Conservation (phyloP, 2,113 vertebrate species). For the Microtus montanus region DNA sequence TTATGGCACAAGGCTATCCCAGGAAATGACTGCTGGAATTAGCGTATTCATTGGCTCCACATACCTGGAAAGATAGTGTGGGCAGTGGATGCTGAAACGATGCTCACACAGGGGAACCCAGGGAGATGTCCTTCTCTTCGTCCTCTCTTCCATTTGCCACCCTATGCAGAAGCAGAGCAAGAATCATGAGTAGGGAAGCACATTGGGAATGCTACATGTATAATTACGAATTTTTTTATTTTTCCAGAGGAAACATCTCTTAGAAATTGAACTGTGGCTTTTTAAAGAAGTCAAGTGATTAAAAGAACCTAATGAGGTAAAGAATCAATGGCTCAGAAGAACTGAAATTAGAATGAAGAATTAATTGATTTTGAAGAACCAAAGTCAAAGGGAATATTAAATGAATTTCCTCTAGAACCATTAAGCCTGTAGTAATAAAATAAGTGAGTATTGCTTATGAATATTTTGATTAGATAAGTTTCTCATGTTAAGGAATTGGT, state of each 20-base stretch:
- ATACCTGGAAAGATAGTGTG: neutral
- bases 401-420: slow-evolving; percentile 79
- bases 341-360: slow-evolving; percentile 83
- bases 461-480: slow-evolving; percentile 72
- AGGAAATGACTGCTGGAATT: neutral
- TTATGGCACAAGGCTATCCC: neutral
- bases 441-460: slow-evolving; percentile 61
- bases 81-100: neutral
- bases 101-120: neutral
- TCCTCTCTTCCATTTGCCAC: neutral
- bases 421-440: slow-evolving; percentile 79
- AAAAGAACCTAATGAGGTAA: slow-evolving; percentile 82
- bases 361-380: slow-evolving; percentile 83
- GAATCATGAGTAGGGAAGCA: neutral
- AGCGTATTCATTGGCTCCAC: neutral
- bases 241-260: slow-evolving; percentile 46
- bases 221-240: slow-evolving; percentile 38
- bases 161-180: neutral
- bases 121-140: neutral
- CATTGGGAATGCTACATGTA: slow-evolving; percentile 22
- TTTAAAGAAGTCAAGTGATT: slow-evolving; percentile 76
- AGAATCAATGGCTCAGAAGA: slow-evolving; percentile 82
- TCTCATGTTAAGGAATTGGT: slow-evolving; percentile 66
- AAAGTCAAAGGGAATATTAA: slow-evolving; percentile 84
- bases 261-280: slow-evolving; percentile 61